Percentiles rank a stretch among this genome's conserved stretches.
Evolutionary conservation across 2,797 vertebrate genomes (phyloP).

Genomic region (Sitta carolinensis): DNA sequence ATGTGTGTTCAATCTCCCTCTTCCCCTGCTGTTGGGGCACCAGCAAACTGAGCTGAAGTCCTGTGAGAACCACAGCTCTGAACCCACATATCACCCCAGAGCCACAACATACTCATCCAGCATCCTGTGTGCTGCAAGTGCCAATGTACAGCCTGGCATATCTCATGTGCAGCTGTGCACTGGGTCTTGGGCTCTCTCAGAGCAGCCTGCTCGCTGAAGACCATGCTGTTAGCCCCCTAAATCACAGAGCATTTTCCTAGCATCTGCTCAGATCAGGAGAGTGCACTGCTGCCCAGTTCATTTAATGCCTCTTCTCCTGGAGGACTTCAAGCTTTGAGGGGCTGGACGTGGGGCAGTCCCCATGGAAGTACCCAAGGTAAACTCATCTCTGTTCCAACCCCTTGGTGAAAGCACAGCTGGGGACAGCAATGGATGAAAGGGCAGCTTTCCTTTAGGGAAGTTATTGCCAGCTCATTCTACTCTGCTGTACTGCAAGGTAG

Average conservation of each 20-base stretch:
- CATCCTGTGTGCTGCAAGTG: not conserved
- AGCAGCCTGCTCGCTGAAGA: not conserved
- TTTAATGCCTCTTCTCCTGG: slow-evolving; percentile 17
- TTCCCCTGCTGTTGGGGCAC: not conserved
- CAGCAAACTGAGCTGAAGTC: not conserved
- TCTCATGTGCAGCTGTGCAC: fast-evolving
- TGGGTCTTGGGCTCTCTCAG: not conserved
- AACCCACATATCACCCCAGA: not conserved
- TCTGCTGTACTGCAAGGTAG: not conserved
- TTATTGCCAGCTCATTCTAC: not conserved
- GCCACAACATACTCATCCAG: fast-evolving
- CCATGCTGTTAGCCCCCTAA: not conserved
- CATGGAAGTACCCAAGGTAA: not conserved
- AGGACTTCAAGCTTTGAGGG: slow-evolving; percentile 36
- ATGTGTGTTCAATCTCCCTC: not conserved
- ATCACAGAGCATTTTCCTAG: not conserved
- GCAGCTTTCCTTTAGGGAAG: not conserved
- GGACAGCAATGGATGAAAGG: not conserved
- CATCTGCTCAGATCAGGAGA: slow-evolving; percentile 17
- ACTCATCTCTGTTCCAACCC: not conserved
- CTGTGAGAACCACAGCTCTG: not conserved
- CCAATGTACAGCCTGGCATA: not conserved
- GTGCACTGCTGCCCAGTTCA: not conserved
- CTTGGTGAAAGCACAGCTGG: not conserved
- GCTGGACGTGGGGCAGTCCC: not conserved